phyloP scores from a whole-genome alignment of 2,797 vertebrate genomes.

The Xerus rutilus region DNA sequence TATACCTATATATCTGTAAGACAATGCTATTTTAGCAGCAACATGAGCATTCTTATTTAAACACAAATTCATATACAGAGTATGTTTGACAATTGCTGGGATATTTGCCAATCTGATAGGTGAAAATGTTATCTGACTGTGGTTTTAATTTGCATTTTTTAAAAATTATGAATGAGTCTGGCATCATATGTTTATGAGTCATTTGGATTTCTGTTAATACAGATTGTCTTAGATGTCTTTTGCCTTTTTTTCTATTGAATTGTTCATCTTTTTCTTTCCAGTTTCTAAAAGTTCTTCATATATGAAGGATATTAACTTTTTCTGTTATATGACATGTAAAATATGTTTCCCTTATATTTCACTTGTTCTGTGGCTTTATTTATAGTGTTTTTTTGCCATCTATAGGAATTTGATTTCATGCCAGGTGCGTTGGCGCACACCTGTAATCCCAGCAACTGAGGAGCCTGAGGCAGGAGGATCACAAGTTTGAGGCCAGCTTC shows the following conservation, averaged over 20 bases:
- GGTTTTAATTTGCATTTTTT: too few species aligned
- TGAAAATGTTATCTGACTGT: neutral
- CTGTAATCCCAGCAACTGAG: too few species aligned
- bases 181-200: neutral
- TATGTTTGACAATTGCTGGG: neutral
- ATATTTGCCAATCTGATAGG: neutral
- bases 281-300: neutral
- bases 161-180: too few species aligned
- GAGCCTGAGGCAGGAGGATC: too few species aligned
- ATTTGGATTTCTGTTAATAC: neutral
- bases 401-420: neutral
- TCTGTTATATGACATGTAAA: neutral
- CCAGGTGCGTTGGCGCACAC: too few species aligned
- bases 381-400: neutral
- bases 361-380: neutral
- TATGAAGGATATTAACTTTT: neutral
- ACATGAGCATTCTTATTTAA: neutral
- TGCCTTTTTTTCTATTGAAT: neutral
- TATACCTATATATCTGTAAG: neutral
- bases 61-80: neutral
- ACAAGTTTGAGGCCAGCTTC: too few species aligned
- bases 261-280: neutral
- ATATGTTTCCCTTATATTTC: neutral
- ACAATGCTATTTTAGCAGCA: neutral
- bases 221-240: neutral